Evolutionary conservation across 2,113 vertebrate genomes (phyloP).

Genomic region (Agapornis roseicollis): DNA sequence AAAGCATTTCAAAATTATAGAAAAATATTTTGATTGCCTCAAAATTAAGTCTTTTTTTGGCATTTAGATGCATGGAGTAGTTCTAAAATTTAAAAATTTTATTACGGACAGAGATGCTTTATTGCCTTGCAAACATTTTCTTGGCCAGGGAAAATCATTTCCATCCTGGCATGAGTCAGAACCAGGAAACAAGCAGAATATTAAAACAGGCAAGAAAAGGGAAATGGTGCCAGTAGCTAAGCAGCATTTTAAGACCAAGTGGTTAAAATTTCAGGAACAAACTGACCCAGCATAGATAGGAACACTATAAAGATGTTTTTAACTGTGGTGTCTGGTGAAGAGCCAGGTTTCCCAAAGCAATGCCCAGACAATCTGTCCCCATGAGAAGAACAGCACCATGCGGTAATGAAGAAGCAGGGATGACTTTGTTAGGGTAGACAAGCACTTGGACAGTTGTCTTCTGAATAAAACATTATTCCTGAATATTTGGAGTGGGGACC

Average conservation of each 20-base stretch:
- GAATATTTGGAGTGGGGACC: background rate
- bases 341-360: background rate
- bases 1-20: background rate
- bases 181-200: background rate
- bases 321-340: background rate
- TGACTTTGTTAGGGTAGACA: background rate
- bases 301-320: background rate
- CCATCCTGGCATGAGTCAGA: background rate
- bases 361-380: background rate
- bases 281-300: background rate
- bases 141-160: background rate
- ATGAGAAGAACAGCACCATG: background rate
- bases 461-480: background rate
- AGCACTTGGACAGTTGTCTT: background rate
- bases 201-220: background rate
- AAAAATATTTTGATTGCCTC: background rate
- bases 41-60: background rate
- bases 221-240: background rate
- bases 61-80: background rate
- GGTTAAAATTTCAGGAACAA: background rate
- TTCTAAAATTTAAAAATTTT: conserved; percentile 18
- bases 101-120: background rate
- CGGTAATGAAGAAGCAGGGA: background rate
- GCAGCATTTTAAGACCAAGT: background rate
- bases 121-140: background rate